Conservation (phyloP, 37 sponge, comb jelly and placozoan species). For the Petrosia ficiformis region DNA sequence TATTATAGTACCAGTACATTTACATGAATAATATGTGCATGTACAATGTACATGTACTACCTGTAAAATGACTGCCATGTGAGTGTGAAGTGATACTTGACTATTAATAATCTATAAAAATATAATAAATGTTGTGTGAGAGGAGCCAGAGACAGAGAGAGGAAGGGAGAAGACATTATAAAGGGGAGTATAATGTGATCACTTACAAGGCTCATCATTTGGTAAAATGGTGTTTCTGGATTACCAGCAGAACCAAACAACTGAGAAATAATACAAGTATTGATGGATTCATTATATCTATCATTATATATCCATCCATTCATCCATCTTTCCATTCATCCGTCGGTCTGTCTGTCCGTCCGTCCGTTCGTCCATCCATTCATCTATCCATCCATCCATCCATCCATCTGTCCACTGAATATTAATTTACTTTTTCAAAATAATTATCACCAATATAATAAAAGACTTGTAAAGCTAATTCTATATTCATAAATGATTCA, state of each 20-base stretch:
- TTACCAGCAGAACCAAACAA: conserved; percentile 25
- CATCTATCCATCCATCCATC: too few species aligned
- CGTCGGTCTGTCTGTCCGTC: too few species aligned
- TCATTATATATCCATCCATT: too few species aligned
- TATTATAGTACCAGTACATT: too few species aligned
- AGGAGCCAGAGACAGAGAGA: too few species aligned
- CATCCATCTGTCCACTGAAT: too few species aligned
- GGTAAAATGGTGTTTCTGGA: conserved; percentile 47
- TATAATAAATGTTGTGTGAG: too few species aligned
- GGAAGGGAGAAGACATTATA: background rate
- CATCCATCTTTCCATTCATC: too few species aligned
- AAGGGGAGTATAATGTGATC: background rate
- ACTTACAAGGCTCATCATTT: conserved; percentile 69
- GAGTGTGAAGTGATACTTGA: conserved; percentile 38
- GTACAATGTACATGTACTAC: too few species aligned
- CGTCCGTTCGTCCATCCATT: too few species aligned
- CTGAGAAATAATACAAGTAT: background rate
- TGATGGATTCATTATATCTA: background rate
- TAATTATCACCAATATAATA: conserved; percentile 80
- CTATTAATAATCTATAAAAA: conserved; percentile 64
- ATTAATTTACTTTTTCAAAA: conserved; percentile 53
- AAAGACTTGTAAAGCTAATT: conserved; percentile 66
- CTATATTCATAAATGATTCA: conserved; percentile 64
- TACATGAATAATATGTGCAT: too few species aligned
- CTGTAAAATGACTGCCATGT: conserved; percentile 65